Evolutionary conservation across 1,140 invertebrate genomes (phyloP), one percentile per base, ranked within the genome.

Genomic region (Ganaspis sp.): DNA sequence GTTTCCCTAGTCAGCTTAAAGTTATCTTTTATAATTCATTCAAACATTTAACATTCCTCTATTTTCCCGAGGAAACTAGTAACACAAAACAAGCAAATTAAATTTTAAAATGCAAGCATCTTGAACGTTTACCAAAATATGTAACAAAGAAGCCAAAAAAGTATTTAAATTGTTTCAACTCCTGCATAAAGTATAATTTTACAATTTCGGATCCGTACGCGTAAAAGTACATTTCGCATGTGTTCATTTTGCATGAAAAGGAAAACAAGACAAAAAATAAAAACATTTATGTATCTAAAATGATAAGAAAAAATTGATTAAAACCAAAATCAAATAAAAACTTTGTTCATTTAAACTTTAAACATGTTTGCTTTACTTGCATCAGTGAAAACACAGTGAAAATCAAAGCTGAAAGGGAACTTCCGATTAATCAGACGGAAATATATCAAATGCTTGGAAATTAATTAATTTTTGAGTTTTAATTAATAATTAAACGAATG

Each of bases 171-270:
- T 58, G 19, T 23, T 23, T 58, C 53, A 23, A 58, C 21, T 58
- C 21, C 1, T 58, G 21, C 17, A 58, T 0, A 58, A 58, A 12
- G 54, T 12, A 58, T 58, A 58, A 58, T 58, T 29, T 26, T 26
- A 9, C 21, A 76, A 84, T 69, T 80, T 80, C 78, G 77, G n/a
- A n/a, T 82, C 75, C 75, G 58, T 64, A 77, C 9, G 19, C 19
- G n/a, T 53, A 6, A 17, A 26, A 23, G 9, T 1, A 58, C 19
- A 23, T 42, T 42, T 23, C n/a, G n/a, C n/a, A n/a, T n/a, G n/a
- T n/a, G n/a, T n/a, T n/a, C n/a, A n/a, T n/a, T n/a, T n/a, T n/a
- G n/a, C n/a, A n/a, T n/a, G n/a, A n/a, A n/a, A n/a, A n/a, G n/a
- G n/a, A n/a, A n/a, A n/a, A 21, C 8, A 23, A 3, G 4, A 17